A percentile compares a stretch with the other conserved stretches of the same genome.
phyloP scores from a whole-genome alignment of 2,888 invertebrate species.

The Gisinianus flammeolus region DNA sequence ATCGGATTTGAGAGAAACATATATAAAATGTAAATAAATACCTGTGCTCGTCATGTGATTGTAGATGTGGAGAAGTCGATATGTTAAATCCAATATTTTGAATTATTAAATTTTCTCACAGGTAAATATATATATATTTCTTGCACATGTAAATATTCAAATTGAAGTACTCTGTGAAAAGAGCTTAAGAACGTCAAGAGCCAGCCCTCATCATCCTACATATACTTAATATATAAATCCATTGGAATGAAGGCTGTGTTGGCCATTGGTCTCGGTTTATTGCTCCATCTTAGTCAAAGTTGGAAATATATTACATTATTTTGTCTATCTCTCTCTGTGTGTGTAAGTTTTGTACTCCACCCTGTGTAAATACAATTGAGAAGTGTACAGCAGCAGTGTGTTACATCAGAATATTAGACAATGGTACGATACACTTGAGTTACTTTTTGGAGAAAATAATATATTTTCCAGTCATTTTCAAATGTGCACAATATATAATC shows the following conservation, averaged over 20 bases:
- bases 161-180: background rate
- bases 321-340: background rate
- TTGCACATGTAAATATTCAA: no score
- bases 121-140: no score
- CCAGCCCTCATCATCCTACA: background rate
- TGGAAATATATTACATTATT: background rate
- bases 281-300: slow-evolving; percentile 42
- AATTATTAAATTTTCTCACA: no score
- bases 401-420: slow-evolving; percentile 30
- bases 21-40: no score
- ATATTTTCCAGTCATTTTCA: background rate
- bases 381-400: slow-evolving; percentile 10
- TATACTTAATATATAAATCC: slow-evolving; percentile 1
- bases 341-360: slow-evolving; percentile 37
- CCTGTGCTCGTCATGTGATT: no score
- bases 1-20: no score
- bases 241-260: slow-evolving; percentile 27
- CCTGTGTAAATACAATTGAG: slow-evolving; percentile 46
- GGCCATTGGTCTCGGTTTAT: slow-evolving; percentile 50
- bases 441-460: slow-evolving; percentile 32
- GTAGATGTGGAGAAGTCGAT: no score
- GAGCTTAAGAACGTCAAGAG: background rate
- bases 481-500: no score
- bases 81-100: no score
- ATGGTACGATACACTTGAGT: slow-evolving; percentile 46